Base-by-base conservation (phyloP, 2,888 invertebrate species). In the Charanyca ferruginea region DNA sequence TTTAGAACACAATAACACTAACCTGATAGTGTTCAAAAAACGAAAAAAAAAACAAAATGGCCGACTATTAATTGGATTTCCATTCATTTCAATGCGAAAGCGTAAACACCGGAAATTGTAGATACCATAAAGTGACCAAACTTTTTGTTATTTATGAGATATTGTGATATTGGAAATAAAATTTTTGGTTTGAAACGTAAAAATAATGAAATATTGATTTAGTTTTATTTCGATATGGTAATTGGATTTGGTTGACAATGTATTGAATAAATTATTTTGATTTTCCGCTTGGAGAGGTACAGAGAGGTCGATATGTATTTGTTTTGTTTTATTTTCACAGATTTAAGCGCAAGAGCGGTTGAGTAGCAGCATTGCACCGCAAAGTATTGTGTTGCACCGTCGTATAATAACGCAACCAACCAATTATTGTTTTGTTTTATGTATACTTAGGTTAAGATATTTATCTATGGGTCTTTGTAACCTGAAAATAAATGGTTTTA, bases 101-200 rank as follows among this genome's bases (percentile, higher is more conserved):
- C 63, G 64, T 75, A 71, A 78, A 78, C 59, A 66, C 22, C 60
- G 68, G 75, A 74, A 78, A 78, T 71, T 54, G 54, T 51, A 52
- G 62, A 67, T 60, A 67, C 47, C 28, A 59, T 38, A 78, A 71
- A 57, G 52, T 63, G 65, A 49, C 79, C 71, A 69, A 66, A 64
- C 7, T 62, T 68, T 78, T 65, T 57, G 45, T 74, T 78, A 68
- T 78, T 78, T 66, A 72, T 65, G 42, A 59, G 62, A 60, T 62
- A n/a, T n/a, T n/a, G 55, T 70, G 45, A 68, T 65, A 47, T 51
- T 64, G 42, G 44, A 75, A 66, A 54, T 58, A 23, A 59, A 72
- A 51, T 57, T 52, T 45, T 57, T 62, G 47, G 64, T 53, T 57
- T 25, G 47, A 60, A 72, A 60, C 51, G 35, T n/a, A 38, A 65